Evolutionary conservation across 2,888 invertebrate genomes (phyloP).

Genomic region (Perdita meconis): DNA sequence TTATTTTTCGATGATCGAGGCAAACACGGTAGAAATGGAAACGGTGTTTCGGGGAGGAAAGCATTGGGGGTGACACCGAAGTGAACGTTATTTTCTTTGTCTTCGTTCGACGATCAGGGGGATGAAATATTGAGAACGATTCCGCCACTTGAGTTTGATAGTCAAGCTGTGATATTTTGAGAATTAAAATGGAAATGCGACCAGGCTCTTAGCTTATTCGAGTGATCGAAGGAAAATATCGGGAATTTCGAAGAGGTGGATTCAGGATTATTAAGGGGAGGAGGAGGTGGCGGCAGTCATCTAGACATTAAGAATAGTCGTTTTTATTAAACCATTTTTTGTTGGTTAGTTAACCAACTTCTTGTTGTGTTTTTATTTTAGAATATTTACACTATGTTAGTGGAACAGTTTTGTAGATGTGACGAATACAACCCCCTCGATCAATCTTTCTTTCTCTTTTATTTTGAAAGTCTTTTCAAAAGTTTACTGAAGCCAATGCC

Average conservation of each 20-base stretch:
- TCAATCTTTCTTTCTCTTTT: too few species aligned
- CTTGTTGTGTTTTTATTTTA: too few species aligned
- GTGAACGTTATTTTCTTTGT: background rate
- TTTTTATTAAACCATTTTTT: too few species aligned
- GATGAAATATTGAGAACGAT: background rate
- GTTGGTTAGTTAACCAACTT: too few species aligned
- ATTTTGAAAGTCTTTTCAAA: too few species aligned
- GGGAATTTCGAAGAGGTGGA: background rate
- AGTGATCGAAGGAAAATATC: constrained; percentile 4
- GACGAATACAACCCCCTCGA: too few species aligned
- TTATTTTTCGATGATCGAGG: constrained; percentile 5
- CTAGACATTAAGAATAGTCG: too few species aligned
- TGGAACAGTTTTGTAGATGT: too few species aligned
- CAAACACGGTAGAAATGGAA: constrained; percentile 1
- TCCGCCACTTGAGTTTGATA: background rate
- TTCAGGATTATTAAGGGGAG: background rate
- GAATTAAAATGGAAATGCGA: background rate
- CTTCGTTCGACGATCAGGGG: background rate
- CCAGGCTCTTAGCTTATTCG: background rate
- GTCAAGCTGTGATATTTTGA: background rate
- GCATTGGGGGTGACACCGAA: background rate
- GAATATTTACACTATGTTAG: too few species aligned
- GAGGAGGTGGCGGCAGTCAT: too few species aligned
- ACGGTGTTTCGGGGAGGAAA: background rate
- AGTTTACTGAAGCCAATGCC: too few species aligned